Conservation (phyloP, 2,113 vertebrate species). For the Halcyon senegalensis region DNA sequence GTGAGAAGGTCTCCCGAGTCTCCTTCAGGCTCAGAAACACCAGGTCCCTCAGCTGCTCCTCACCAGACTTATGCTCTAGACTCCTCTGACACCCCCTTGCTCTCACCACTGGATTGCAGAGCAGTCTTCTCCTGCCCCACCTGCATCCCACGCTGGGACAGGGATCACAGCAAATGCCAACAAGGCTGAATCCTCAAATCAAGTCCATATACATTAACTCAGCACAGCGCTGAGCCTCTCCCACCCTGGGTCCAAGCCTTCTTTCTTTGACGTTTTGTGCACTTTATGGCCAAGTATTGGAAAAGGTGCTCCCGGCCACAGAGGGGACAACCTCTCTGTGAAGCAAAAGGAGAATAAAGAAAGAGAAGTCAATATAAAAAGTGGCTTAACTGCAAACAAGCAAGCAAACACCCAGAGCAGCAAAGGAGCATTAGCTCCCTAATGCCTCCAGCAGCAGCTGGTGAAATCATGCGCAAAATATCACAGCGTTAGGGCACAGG, state of each 20-base stretch:
- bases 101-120: neutral
- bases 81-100: neutral
- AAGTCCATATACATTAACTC: neutral
- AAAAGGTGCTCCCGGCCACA: neutral
- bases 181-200: neutral
- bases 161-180: neutral
- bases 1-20: neutral
- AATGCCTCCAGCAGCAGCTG: neutral
- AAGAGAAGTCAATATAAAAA: neutral
- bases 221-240: neutral
- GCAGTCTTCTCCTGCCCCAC: neutral
- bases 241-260: neutral
- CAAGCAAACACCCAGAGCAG: neutral
- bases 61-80: neutral
- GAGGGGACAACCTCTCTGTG: neutral
- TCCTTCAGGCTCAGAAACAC: neutral
- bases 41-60: neutral
- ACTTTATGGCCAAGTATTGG: neutral
- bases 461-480: constrained; percentile 14
- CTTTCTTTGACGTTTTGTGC: neutral
- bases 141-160: neutral
- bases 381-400: neutral
- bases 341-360: neutral
- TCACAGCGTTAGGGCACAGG: neutral
- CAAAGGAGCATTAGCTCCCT: neutral